Percentiles rank a stretch among this genome's conserved stretches.
Evolutionary conservation across 2,888 invertebrate species (phyloP).

Genomic region (Trissonchulus latispiculum): DNA sequence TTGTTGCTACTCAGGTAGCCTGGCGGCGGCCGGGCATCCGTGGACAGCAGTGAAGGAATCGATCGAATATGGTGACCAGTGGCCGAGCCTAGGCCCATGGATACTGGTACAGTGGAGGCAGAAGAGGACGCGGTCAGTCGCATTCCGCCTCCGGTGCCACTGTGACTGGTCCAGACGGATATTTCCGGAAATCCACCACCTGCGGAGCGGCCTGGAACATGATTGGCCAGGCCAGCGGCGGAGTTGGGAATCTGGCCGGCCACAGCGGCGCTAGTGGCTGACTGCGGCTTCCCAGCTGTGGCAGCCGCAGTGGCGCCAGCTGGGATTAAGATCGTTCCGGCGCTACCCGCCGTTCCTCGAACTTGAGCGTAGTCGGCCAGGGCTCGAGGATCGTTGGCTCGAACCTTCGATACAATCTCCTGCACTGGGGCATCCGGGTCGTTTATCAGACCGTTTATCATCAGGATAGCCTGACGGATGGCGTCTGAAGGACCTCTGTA

Average conservation of each 20-base stretch:
- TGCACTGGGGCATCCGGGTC: conserved; percentile 65
- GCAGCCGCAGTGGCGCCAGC: neutral
- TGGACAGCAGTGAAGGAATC: neutral
- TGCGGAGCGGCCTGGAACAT: conserved; percentile 19
- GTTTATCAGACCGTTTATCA: conserved; percentile 82
- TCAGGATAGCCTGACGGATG: conserved; percentile 76
- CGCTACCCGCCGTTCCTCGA: neutral
- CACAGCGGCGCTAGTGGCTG: neutral
- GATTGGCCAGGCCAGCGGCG: neutral
- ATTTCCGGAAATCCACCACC: conserved; percentile 5
- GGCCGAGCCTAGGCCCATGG: neutral
- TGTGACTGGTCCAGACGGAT: conserved; percentile 13
- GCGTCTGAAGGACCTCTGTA: conserved; percentile 61
- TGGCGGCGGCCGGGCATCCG: neutral
- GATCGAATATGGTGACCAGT: neutral
- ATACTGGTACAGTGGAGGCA: too few species aligned
- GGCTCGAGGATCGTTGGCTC: conserved; percentile 16
- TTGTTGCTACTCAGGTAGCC: neutral
- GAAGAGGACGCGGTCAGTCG: too few species aligned
- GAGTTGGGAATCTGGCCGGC: neutral
- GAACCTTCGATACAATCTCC: conserved; percentile 34
- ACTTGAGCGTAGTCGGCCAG: neutral
- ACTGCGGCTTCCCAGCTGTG: neutral
- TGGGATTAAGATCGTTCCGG: too few species aligned
- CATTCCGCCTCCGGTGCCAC: neutral